Percentiles rank a stretch among this genome's conserved stretches.
phyloP scores from a whole-genome alignment of 2,113 vertebrate genomes.

The Pteronura brasiliensis region DNA sequence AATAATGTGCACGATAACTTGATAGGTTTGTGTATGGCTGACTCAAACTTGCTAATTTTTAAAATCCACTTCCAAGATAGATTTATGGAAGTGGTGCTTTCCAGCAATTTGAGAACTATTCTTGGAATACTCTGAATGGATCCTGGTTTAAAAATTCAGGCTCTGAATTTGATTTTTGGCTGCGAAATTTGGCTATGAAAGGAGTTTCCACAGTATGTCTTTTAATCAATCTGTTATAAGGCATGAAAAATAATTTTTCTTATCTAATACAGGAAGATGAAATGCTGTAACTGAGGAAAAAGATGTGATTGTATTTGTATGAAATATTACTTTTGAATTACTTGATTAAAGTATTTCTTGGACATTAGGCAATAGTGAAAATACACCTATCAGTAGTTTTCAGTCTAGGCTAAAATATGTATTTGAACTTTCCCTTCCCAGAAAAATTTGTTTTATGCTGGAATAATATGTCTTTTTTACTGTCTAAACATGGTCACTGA shows the following conservation, averaged over 20 bases:
- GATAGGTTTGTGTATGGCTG: neutral
- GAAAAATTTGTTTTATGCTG: neutral
- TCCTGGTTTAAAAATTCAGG: slow-evolving; percentile 24
- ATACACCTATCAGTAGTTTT: neutral
- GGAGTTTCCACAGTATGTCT: slow-evolving; percentile 21
- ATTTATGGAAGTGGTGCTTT: slow-evolving; percentile 36
- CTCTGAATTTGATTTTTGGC: slow-evolving; percentile 44
- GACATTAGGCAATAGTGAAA: neutral
- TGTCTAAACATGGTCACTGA: neutral
- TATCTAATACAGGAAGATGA: slow-evolving; percentile 1
- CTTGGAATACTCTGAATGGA: slow-evolving; percentile 41
- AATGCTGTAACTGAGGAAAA: neutral
- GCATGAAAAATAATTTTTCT: slow-evolving; percentile 12
- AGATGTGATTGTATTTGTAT: neutral
- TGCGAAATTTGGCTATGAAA: slow-evolving; percentile 30
- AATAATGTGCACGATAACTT: neutral
- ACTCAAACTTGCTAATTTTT: slow-evolving; percentile 38
- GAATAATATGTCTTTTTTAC: neutral
- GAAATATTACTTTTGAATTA: neutral
- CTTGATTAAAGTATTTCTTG: neutral
- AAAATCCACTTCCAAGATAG: slow-evolving; percentile 24
- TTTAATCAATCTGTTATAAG: slow-evolving; percentile 31
- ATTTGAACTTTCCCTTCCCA: neutral
- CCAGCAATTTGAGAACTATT: slow-evolving; percentile 49
- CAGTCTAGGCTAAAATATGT: neutral